Conservation (phyloP, 2,888 invertebrate genomes). For the Sphaerophoria rueppellii region DNA sequence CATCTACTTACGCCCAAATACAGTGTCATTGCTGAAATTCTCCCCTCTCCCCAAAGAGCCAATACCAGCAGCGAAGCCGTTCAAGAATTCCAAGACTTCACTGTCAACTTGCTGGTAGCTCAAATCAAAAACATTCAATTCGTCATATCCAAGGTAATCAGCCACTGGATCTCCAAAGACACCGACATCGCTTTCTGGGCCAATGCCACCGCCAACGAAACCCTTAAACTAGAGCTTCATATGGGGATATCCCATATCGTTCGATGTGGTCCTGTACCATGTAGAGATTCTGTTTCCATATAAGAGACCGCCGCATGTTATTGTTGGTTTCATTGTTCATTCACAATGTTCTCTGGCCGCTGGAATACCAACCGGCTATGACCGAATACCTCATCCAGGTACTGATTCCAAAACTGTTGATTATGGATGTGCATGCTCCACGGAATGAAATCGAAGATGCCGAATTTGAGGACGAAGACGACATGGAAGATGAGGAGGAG, state of each 20-base stretch:
- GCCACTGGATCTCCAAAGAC: slow-evolving; percentile 84
- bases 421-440: slow-evolving; percentile 88
- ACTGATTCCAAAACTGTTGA: slow-evolving; percentile 89
- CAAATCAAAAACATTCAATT: slow-evolving; percentile 86
- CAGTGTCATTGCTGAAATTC: slow-evolving; percentile 84
- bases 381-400: slow-evolving; percentile 88
- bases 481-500: slow-evolving; percentile 82
- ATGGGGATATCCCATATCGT: slow-evolving; percentile 86
- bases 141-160: slow-evolving; percentile 85
- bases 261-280: slow-evolving; percentile 86
- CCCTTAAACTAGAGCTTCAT: slow-evolving; percentile 84
- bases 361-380: slow-evolving; percentile 88
- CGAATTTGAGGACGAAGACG: slow-evolving; percentile 79
- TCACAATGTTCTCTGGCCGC: slow-evolving; percentile 89
- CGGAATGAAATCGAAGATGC: slow-evolving; percentile 85
- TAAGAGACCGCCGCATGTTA: slow-evolving; percentile 86
- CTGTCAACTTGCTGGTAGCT: slow-evolving; percentile 87
- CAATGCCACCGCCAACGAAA: slow-evolving; percentile 84
- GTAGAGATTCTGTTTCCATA: slow-evolving; percentile 88
- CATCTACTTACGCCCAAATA: slow-evolving; percentile 84
- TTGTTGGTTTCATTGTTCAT: slow-evolving; percentile 91
- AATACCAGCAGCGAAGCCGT: slow-evolving; percentile 82
- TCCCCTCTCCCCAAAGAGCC: slow-evolving; percentile 85
- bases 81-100: slow-evolving; percentile 85
- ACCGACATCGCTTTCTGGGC: slow-evolving; percentile 84